These are phyloP conservation scores for Mormyrus proboscirostris DNA, from an alignment of 2,797 vertebrate genomes.

Conservation along the genomic window DNA sequence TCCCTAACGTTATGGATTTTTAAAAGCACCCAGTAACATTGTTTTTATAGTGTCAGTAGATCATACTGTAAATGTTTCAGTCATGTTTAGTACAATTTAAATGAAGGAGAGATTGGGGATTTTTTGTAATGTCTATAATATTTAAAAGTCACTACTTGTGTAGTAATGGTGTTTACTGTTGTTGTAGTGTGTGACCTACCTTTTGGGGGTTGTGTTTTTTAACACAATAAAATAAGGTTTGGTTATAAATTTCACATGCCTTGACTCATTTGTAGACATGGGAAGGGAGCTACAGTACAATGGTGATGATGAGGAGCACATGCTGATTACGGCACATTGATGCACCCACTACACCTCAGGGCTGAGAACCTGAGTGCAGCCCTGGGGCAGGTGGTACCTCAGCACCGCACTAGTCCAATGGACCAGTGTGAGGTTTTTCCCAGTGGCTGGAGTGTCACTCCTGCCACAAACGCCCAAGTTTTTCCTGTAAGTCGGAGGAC, in stretches of 20 bases:
- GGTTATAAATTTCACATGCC: slow-evolving; percentile 71
- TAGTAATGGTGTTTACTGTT: slow-evolving; percentile 81
- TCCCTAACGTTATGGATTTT: slow-evolving; percentile 83
- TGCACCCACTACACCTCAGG: background rate
- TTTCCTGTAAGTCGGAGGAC: background rate
- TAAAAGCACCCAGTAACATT: slow-evolving; percentile 83
- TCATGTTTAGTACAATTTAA: slow-evolving; percentile 85
- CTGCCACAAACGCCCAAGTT: background rate
- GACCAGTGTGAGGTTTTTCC: background rate
- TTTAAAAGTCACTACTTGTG: slow-evolving; percentile 82
- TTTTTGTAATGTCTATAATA: slow-evolving; percentile 78
- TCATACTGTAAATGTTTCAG: slow-evolving; percentile 83
- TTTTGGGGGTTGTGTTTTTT: slow-evolving; percentile 88
- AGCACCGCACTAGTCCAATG: background rate
- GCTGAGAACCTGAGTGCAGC: no score
- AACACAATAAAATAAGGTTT: slow-evolving; percentile 89
- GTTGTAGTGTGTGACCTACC: slow-evolving; percentile 83
- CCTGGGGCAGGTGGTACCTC: background rate
- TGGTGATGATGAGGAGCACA: background rate
- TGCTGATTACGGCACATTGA: background rate
- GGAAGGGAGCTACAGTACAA: background rate
- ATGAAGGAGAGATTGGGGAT: slow-evolving; percentile 67
- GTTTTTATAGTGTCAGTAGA: slow-evolving; percentile 84
- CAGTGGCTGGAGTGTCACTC: background rate
- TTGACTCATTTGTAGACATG: slow-evolving; percentile 43